Percentiles rank a stretch among this genome's conserved stretches.
These are phyloP conservation scores for Magallana nippona DNA, from an alignment of 2,888 invertebrate species.

Conservation along the genomic window DNA sequence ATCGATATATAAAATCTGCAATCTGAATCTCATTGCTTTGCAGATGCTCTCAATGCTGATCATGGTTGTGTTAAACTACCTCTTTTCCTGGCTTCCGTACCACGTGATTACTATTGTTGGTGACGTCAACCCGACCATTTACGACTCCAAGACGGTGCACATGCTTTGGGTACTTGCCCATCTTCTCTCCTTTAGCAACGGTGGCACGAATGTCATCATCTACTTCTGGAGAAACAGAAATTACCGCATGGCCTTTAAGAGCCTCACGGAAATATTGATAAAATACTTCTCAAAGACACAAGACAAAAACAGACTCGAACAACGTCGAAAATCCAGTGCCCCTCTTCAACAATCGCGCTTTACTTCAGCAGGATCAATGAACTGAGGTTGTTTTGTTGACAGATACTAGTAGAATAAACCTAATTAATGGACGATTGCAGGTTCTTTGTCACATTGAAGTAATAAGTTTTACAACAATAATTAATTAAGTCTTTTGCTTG, in stretches of 20 bases:
- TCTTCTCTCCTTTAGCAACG: constrained; percentile 95
- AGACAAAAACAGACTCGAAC: too few relatives aligned
- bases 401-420: too few relatives aligned
- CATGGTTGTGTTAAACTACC: constrained; percentile 94
- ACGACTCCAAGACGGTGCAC: constrained; percentile 57
- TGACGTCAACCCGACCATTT: constrained; percentile 62
- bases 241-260: constrained; percentile 52
- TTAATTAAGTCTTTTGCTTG: too few relatives aligned
- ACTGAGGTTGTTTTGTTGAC: too few relatives aligned
- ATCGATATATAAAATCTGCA: not conserved
- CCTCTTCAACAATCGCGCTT: too few relatives aligned
- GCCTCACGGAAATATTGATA: not conserved
- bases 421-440: too few relatives aligned
- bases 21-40: constrained; percentile 45
- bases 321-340: too few relatives aligned
- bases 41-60: constrained; percentile 88
- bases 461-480: too few relatives aligned
- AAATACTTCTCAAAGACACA: too few relatives aligned
- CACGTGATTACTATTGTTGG: constrained; percentile 92
- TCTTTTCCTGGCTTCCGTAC: constrained; percentile 95
- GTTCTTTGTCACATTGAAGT: too few relatives aligned
- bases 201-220: constrained; percentile 96
- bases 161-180: constrained; percentile 81
- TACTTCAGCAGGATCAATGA: too few relatives aligned
- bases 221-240: constrained; percentile 98